A percentile compares a stretch with the other conserved stretches of the same genome.
Conservation (phyloP, 2,113 vertebrate genomes). For the Lophochroa leadbeateri region DNA sequence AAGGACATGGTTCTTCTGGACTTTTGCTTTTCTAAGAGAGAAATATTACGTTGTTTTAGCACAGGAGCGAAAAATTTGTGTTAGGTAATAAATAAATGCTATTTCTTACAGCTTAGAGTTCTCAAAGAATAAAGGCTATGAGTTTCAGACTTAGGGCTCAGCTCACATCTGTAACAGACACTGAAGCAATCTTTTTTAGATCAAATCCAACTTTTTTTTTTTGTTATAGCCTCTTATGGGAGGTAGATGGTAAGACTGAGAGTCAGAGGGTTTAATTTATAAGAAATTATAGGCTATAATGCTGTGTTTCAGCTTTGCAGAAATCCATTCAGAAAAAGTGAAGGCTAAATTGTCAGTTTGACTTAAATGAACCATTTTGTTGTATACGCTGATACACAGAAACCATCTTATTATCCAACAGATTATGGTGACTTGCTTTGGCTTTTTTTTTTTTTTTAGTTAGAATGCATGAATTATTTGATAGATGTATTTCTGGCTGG, state of each 20-base stretch:
- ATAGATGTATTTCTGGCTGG: neutral
- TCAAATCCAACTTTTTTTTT: neutral
- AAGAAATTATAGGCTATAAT: neutral
- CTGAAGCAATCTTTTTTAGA: neutral
- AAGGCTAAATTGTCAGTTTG: neutral
- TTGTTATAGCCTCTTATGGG: neutral
- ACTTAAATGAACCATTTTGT: neutral
- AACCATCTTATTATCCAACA: neutral
- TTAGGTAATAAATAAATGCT: neutral
- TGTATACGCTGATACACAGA: neutral
- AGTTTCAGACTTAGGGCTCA: neutral
- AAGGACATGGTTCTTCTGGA: neutral
- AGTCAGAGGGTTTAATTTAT: neutral
- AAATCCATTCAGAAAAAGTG: neutral
- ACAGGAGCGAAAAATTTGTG: neutral
- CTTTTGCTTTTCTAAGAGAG: neutral
- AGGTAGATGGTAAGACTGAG: neutral
- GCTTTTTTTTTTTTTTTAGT: accelerated
- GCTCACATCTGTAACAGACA: neutral
- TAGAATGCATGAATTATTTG: neutral
- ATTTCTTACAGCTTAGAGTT: neutral
- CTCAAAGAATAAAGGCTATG: neutral
- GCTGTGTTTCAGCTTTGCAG: neutral
- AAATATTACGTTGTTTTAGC: neutral
- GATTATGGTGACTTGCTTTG: neutral